Base-by-base conservation (phyloP, 23 tunicate species). In the Trididemnum nubilum region DNA sequence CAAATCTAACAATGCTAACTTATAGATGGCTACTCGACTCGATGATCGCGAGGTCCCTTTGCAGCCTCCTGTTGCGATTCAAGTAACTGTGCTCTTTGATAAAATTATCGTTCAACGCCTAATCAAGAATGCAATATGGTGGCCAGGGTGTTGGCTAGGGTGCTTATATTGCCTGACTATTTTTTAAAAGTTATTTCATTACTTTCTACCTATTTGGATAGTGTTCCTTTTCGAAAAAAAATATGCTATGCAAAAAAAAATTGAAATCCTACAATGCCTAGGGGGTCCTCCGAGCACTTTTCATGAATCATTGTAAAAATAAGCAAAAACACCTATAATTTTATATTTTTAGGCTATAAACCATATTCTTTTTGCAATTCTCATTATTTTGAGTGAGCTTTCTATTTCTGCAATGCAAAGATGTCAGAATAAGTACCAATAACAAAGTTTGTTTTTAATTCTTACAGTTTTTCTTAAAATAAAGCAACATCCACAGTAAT, bases 151-250 rank as follows among this genome's bases (percentile, higher is more conserved):
- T 4, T 28, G 5, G 32, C 26, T 69, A 69, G 38, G 74, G 74
- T 69, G 74, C 74, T 69, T 69, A 69, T 69, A 12, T 69, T 7
- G 54, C 54, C 54, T 15, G 12, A 44, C 15, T 15, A 12, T 69
- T 69, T 31, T 44, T 44, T 44, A 15, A 44, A 44, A 44, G 15
- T n/a, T n/a, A 29, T 44, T 9, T 15, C 15, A 69, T 29, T n/a
- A 12, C 25, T 24, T 69, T 69, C 37, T 69, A 12, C 74, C 37
- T 69, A 34, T 29, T 36, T 69, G 29, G 29, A 69, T 28, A 69
- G 36, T 30, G 38, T 69, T 69, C 5, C 74, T 69, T 69, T 69
- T 69, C 12, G 74, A 2, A 4, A 44, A 69, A 69, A 69, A 69
- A 69, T 37, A 69, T 7, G 29, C 9, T 32, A 36, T 32, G 36